Evolutionary conservation across 2,888 invertebrate genomes (phyloP), one percentile per base, ranked within the genome.

Genomic region (Philhelius pedissequus): DNA sequence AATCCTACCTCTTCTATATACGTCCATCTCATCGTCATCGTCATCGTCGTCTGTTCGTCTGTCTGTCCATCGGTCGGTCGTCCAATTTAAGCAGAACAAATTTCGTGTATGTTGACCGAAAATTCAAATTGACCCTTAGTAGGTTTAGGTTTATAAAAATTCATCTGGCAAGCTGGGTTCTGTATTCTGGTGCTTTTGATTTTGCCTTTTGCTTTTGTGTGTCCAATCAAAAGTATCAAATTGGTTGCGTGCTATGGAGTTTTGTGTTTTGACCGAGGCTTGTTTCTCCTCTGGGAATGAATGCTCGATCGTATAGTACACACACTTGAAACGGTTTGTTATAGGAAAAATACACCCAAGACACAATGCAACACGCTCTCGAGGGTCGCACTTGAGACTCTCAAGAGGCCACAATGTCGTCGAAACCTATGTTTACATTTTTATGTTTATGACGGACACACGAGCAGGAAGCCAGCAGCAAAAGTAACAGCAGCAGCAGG

Each of bases 301-400:
- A 60, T 58, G 5, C 56, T 58, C 30, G 35, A 38, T 60, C 18
- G 25, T 18, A 58, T 18, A 15, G 15, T 15, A 56, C 56, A 56
- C 20, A 56, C 62, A 62, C 32, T 64, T 11, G 30, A 48, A 64
- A 32, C 45, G 45, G 32, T 40, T 64, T 68, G 48, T 30, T 32
- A n/a, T n/a, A 18, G 32, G 69, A 58, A 74, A 60, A 78, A 82
- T 66, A 78, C 73, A 62, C 62, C 54, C 60, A 78, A 77, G 68
- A 69, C 74, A 83, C 83, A 79, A 83, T 75, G 70, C 78, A 66
- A 83, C 83, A 83, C 56, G 69, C 62, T 83, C 83, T 83, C 83
- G 38, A 83, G 79, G 78, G 83, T 78, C 79, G 62, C 43, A 79
- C 83, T 83, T 52, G 83, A 83, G 79, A 83, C 83, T 74, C 79